phyloP scores from a whole-genome alignment of 2,113 vertebrate species.

The Ptilonorhynchus violaceus region DNA sequence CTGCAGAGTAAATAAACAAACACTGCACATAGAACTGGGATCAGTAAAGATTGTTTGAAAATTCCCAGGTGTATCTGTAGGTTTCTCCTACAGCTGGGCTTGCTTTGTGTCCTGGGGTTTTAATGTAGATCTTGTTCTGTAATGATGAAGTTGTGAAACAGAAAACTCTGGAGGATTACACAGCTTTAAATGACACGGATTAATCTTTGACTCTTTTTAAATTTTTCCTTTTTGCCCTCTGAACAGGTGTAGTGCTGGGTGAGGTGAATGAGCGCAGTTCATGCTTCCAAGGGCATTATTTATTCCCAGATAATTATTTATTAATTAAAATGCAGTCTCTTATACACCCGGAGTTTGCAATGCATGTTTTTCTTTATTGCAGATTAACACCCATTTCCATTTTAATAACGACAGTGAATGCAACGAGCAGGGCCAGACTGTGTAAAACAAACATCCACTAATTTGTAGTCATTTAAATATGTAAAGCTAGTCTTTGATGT shows the following conservation, averaged over 20 bases:
- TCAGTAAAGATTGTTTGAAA: not conserved
- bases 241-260: not conserved
- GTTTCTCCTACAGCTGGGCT: not conserved
- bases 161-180: not conserved
- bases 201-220: not conserved
- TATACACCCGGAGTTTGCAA: not conserved
- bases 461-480: slow-evolving; percentile 44
- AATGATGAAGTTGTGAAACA: not conserved
- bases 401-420: not conserved
- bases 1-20: not conserved
- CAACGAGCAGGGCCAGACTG: not conserved
- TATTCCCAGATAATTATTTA: not conserved
- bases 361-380: not conserved
- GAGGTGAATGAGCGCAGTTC: not conserved
- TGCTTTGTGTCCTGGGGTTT: not conserved
- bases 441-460: slow-evolving; percentile 6
- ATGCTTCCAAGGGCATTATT: not conserved
- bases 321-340: not conserved
- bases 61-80: not conserved
- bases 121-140: not conserved
- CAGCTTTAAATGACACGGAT: not conserved
- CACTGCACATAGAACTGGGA: not conserved
- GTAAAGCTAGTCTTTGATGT: slow-evolving; percentile 21
- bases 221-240: not conserved
- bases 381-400: slow-evolving; percentile 14